Evolutionary conservation across 2,888 invertebrate species (phyloP).

Genomic region (Synanthedon myopaeformis): DNA sequence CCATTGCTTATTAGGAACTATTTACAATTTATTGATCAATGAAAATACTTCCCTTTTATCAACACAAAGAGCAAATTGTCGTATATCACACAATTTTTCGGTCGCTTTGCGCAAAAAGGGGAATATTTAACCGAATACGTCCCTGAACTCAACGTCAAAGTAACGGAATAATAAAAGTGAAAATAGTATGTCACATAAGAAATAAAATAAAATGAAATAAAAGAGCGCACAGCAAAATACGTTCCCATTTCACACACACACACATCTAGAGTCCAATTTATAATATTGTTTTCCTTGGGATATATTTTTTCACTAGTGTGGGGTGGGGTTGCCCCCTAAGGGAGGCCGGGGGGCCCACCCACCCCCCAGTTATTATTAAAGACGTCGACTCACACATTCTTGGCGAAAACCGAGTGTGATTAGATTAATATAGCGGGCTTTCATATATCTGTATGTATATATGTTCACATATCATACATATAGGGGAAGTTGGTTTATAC

Average conservation of each 20-base stretch:
- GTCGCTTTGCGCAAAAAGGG: slow-evolving; percentile 1
- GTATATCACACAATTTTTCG: not conserved
- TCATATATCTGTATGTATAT: slow-evolving; percentile 15
- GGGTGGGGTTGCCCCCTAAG: slow-evolving; percentile 18
- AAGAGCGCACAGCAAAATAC: slow-evolving; percentile 47
- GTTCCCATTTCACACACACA: slow-evolving; percentile 37
- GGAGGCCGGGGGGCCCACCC: slow-evolving; percentile 14
- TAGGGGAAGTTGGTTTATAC: not conserved
- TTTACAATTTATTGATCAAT: not conserved
- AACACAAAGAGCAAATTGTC: not conserved
- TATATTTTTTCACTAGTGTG: slow-evolving; percentile 70
- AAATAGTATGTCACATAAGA: slow-evolving; percentile 49
- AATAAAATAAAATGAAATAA: slow-evolving; percentile 63
- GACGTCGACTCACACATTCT: slow-evolving; percentile 68
- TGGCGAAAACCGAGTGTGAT: slow-evolving; percentile 60
- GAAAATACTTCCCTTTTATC: not conserved
- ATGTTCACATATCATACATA: not conserved
- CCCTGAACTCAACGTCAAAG: slow-evolving; percentile 3
- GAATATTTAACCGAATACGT: not conserved
- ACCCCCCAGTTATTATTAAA: slow-evolving; percentile 68
- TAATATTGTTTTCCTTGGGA: slow-evolving; percentile 70
- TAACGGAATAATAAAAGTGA: slow-evolving; percentile 27
- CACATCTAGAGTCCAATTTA: slow-evolving; percentile 51
- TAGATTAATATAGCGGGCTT: slow-evolving; percentile 62
- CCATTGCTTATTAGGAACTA: not conserved